Evolutionary conservation across 2,113 vertebrate genomes (phyloP).

Genomic region (Mus pahari): DNA sequence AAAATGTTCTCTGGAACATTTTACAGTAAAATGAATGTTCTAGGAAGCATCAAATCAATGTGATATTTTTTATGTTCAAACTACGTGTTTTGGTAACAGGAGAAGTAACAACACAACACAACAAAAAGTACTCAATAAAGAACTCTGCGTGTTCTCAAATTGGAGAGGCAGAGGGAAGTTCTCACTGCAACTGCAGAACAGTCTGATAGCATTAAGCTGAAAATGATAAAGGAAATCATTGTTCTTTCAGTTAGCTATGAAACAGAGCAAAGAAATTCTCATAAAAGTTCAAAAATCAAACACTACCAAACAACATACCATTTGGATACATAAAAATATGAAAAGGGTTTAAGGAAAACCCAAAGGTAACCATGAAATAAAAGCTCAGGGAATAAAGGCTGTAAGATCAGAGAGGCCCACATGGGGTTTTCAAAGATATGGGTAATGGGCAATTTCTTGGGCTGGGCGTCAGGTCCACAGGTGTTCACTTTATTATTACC

Average conservation of each 20-base stretch:
- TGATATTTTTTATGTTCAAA: slow-evolving; percentile 56
- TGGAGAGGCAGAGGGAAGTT: neutral
- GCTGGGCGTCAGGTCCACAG: slow-evolving; percentile 44
- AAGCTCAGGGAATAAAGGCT: neutral
- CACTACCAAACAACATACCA: neutral
- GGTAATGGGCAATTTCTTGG: slow-evolving; percentile 49
- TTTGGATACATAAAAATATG: neutral
- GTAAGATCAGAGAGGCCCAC: slow-evolving; percentile 57
- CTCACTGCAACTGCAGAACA: neutral
- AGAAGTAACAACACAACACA: slow-evolving; percentile 31
- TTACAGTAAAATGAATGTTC: slow-evolving; percentile 72
- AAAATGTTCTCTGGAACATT: slow-evolving; percentile 48
- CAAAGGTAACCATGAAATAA: neutral
- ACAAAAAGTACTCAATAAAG: slow-evolving; percentile 16
- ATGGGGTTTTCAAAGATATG: slow-evolving; percentile 61
- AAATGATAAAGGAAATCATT: slow-evolving; percentile 52
- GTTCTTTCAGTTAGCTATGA: slow-evolving; percentile 45
- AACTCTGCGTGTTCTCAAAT: neutral
- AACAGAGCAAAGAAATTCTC: slow-evolving; percentile 56
- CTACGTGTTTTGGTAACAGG: slow-evolving; percentile 50
- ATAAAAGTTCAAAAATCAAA: slow-evolving; percentile 50
- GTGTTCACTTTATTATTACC: slow-evolving; percentile 71
- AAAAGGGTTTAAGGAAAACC: neutral
- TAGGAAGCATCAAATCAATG: slow-evolving; percentile 68
- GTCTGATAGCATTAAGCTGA: slow-evolving; percentile 12